These are phyloP conservation scores for Colaptes auratus DNA, from an alignment of 2,113 vertebrate genomes.

Conservation along the genomic window DNA sequence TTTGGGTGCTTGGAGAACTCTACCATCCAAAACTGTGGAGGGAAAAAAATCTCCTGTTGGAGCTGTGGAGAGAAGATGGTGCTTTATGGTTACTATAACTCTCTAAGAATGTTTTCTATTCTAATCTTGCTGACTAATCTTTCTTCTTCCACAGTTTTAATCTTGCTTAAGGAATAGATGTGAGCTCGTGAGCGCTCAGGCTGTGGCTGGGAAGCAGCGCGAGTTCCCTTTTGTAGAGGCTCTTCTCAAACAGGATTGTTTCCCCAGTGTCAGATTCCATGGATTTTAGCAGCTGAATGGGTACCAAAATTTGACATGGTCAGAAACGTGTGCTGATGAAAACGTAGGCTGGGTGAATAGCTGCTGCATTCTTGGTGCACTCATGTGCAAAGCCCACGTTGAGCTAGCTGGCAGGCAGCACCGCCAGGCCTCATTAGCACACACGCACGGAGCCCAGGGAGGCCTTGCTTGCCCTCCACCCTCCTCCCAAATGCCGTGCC, in stretches of 20 bases:
- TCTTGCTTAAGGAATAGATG: conserved; percentile 45
- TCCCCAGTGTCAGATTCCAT: conserved; percentile 50
- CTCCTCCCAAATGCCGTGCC: background rate
- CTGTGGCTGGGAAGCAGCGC: conserved; percentile 14
- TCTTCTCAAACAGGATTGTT: conserved; percentile 19
- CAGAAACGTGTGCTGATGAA: conserved; percentile 47
- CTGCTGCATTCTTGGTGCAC: conserved; percentile 62
- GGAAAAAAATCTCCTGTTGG: background rate
- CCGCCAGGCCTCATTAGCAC: conserved; percentile 65
- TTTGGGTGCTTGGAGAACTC: background rate
- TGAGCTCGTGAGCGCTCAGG: conserved; percentile 3
- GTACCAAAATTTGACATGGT: conserved; percentile 36
- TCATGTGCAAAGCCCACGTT: conserved; percentile 45
- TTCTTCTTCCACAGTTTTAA: conserved; percentile 43
- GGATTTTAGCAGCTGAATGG: conserved; percentile 52
- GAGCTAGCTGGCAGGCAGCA: conserved; percentile 33
- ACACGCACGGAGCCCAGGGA: background rate
- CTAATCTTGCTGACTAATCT: conserved; percentile 47
- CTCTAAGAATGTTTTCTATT: conserved; percentile 21
- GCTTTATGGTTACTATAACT: background rate
- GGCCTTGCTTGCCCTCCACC: background rate
- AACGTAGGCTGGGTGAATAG: conserved; percentile 48
- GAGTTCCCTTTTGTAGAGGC: conserved; percentile 4
- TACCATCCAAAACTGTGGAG: background rate
- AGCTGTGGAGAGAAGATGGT: background rate